Conservation (phyloP, 2,113 vertebrate genomes). For the Xyliphius kryptos region DNA sequence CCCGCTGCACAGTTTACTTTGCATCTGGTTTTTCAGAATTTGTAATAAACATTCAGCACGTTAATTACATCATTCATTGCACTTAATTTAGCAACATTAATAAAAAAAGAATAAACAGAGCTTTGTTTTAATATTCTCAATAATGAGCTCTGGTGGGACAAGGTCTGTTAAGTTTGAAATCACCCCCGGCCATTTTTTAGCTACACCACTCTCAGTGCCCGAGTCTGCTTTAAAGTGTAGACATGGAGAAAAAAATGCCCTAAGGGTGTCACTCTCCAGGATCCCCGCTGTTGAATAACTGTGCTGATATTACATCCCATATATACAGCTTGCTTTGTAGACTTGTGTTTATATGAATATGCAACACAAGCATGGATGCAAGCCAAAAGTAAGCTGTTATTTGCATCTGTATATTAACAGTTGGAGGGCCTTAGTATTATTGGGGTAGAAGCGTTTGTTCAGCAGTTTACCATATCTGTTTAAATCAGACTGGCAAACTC, state of each 20-base stretch:
- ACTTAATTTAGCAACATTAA: conserved; percentile 79
- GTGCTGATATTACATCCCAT: conserved; percentile 46
- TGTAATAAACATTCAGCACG: conserved; percentile 72
- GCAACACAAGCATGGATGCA: conserved; percentile 11
- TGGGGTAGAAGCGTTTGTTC: conserved; percentile 35
- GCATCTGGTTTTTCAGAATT: conserved; percentile 66
- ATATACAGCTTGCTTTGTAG: conserved; percentile 47
- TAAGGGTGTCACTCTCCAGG: conserved; percentile 49
- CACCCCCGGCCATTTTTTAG: conserved; percentile 78
- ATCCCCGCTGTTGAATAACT: conserved; percentile 44
- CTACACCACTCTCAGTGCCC: conserved; percentile 71
- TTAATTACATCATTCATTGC: conserved; percentile 87
- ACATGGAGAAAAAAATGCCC: conserved; percentile 65
- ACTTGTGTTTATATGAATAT: conserved; percentile 26
- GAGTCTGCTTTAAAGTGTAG: conserved; percentile 69
- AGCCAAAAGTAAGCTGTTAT: conserved; percentile 29
- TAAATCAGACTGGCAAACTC: conserved; percentile 29
- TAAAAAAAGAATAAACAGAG: conserved; percentile 83
- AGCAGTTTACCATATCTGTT: conserved; percentile 39
- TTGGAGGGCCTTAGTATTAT: conserved; percentile 23
- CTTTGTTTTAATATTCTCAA: conserved; percentile 84
- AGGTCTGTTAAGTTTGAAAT: conserved; percentile 84
- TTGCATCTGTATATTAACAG: conserved; percentile 43
- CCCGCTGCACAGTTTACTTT: conserved; percentile 43
- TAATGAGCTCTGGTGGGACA: conserved; percentile 93